Evolutionary conservation across 2,888 invertebrate genomes (phyloP).

Genomic region (Drosophila meridiana): DNA sequence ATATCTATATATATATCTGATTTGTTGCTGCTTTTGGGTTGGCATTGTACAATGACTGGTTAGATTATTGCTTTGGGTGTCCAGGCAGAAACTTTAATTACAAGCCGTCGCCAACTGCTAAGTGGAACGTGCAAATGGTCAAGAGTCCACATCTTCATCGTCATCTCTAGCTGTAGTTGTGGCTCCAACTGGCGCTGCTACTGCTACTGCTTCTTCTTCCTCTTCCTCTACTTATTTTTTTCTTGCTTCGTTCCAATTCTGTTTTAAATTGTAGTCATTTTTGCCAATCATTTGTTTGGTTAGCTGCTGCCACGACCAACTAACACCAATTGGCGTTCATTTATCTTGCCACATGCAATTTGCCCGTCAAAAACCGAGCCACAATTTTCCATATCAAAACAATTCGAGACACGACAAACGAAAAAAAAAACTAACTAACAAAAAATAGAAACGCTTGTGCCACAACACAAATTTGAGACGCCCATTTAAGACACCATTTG

Average conservation of each 20-base stretch:
- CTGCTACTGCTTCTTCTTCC: slow-evolving; percentile 7
- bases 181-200: slow-evolving; percentile 1
- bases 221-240: background rate
- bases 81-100: slow-evolving; percentile 59
- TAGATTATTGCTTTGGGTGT: slow-evolving; percentile 60
- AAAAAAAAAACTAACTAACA: background rate
- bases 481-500: slow-evolving; percentile 65
- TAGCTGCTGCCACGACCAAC: slow-evolving; percentile 59
- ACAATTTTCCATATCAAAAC: slow-evolving; percentile 65
- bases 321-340: slow-evolving; percentile 75
- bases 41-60: slow-evolving; percentile 70
- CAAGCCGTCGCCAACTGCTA: slow-evolving; percentile 27
- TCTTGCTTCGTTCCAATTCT: slow-evolving; percentile 32
- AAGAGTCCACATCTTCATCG: slow-evolving; percentile 19
- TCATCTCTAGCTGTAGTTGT: slow-evolving; percentile 5
- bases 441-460: slow-evolving; percentile 38
- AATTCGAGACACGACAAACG: slow-evolving; percentile 50
- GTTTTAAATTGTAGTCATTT: slow-evolving; percentile 50
- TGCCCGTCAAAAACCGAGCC: slow-evolving; percentile 68
- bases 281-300: slow-evolving; percentile 55
- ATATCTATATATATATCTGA: slow-evolving; percentile 7
- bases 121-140: slow-evolving; percentile 49
- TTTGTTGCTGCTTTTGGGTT: slow-evolving; percentile 18
- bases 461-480: slow-evolving; percentile 49
- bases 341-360: slow-evolving; percentile 75